Evolutionary conservation across 2,888 invertebrate genomes (phyloP).

Genomic region (Polietes domitor): DNA sequence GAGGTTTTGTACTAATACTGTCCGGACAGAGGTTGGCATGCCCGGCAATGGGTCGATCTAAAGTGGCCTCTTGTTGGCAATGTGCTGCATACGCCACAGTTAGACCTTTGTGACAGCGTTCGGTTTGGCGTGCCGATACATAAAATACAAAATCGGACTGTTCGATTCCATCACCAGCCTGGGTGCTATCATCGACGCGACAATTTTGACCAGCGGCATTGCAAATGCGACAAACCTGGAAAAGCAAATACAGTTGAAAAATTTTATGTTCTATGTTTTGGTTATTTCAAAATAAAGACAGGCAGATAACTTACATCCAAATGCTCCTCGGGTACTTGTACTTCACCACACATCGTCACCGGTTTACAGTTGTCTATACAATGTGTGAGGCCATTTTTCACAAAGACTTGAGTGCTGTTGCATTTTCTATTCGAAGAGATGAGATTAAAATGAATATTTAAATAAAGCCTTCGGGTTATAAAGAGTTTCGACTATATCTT

Average conservation of each 20-base stretch:
- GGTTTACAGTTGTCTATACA: conserved; percentile 92
- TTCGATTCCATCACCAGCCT: conserved; percentile 86
- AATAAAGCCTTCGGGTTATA: too few species aligned
- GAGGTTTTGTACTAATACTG: conserved; percentile 93
- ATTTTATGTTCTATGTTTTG: background rate
- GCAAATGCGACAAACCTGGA: conserved; percentile 92
- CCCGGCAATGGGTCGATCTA: conserved; percentile 99
- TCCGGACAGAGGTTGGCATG: conserved; percentile 99
- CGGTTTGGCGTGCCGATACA: conserved; percentile 96
- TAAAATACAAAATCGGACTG: conserved; percentile 98
- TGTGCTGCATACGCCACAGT: conserved; percentile 99
- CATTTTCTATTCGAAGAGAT: conserved; percentile 86
- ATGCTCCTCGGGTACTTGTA: conserved; percentile 95
- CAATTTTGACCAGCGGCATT: conserved; percentile 94
- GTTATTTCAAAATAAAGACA: too few species aligned
- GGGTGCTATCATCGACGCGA: conserved; percentile 82
- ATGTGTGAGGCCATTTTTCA: conserved; percentile 90
- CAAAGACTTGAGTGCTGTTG: conserved; percentile 92
- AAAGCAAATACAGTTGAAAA: background rate
- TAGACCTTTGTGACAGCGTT: conserved; percentile 93
- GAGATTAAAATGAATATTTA: background rate
- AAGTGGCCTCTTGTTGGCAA: conserved; percentile 96
- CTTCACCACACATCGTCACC: conserved; percentile 97
- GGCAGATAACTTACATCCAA: conserved; percentile 88
- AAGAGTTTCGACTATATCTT: too few species aligned